A percentile compares a stretch with the other conserved stretches of the same genome.
phyloP scores from a whole-genome alignment of 2,113 vertebrate genomes.

The Notiomystis cincta region DNA sequence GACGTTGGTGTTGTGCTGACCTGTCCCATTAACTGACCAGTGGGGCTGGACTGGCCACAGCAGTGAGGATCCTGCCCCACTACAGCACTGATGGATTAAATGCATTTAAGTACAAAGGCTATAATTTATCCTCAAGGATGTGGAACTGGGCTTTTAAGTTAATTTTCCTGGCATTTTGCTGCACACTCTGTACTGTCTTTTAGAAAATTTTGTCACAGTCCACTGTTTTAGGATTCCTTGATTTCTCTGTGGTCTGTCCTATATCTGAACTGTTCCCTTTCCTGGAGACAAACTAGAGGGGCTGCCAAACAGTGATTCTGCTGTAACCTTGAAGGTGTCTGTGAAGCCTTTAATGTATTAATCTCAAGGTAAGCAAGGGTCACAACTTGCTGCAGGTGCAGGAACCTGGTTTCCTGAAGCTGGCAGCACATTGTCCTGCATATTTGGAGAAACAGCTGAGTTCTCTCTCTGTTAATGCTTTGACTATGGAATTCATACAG shows the following conservation, averaged over 20 bases:
- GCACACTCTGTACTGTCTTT: not conserved
- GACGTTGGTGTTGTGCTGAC: accelerated
- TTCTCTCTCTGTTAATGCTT: not conserved
- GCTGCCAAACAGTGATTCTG: not conserved
- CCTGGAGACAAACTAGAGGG: not conserved
- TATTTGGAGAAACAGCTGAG: not conserved
- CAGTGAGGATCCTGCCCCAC: not conserved
- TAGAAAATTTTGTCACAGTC: not conserved
- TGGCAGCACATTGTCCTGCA: accelerated
- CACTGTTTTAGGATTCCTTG: not conserved
- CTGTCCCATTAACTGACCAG: not conserved
- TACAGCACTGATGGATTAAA: not conserved
- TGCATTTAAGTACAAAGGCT: not conserved
- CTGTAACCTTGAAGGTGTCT: not conserved
- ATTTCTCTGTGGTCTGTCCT: not conserved
- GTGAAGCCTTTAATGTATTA: not conserved
- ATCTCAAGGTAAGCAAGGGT: not conserved
- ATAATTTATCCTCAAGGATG: not conserved
- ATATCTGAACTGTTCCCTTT: not conserved
- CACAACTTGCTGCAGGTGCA: not conserved
- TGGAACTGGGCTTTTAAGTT: not conserved
- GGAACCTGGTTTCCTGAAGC: not conserved
- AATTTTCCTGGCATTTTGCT: not conserved
- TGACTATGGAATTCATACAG: not conserved
- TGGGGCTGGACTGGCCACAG: not conserved